A percentile compares a stretch with the other conserved stretches of the same genome.
These are phyloP conservation scores for Ictalurus furcatus DNA, from an alignment of 2,113 vertebrate genomes.

Conservation along the genomic window DNA sequence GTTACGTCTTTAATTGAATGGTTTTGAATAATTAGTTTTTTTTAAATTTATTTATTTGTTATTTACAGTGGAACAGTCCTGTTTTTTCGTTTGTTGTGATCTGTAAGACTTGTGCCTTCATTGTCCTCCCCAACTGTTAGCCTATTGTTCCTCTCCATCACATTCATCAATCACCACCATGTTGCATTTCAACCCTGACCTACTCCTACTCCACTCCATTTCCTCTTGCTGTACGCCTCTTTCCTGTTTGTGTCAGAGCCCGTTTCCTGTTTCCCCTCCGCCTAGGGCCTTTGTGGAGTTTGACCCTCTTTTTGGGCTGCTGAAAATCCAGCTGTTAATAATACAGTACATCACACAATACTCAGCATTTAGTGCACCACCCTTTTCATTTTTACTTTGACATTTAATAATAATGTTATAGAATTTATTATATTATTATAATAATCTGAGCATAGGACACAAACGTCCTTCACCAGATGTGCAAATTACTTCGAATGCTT, in stretches of 20 bases:
- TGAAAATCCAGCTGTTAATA: not conserved
- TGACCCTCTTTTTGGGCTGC: not conserved
- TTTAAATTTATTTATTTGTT: not conserved
- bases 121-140: conserved; percentile 71
- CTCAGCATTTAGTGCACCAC: not conserved
- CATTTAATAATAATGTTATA: not conserved
- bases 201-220: conserved; percentile 67
- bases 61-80: not conserved
- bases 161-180: conserved; percentile 60
- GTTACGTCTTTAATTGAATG: not conserved
- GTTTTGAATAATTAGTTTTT: not conserved
- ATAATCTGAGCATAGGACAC: not conserved
- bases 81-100: not conserved
- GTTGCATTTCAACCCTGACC: conserved; percentile 67
- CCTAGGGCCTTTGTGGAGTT: conserved; percentile 55
- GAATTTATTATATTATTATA: not conserved
- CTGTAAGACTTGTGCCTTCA: conserved; percentile 35
- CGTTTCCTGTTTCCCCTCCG: conserved; percentile 68
- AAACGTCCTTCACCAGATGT: not conserved
- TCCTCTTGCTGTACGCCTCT: conserved; percentile 74
- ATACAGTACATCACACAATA: not conserved
- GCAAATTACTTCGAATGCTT: not conserved
- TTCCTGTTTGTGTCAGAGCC: conserved; percentile 76
- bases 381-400: not conserved
- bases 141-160: conserved; percentile 69